These are phyloP conservation scores for Gambusia holbrooki DNA, from an alignment of 2,113 vertebrate genomes.

Conservation along the genomic window DNA sequence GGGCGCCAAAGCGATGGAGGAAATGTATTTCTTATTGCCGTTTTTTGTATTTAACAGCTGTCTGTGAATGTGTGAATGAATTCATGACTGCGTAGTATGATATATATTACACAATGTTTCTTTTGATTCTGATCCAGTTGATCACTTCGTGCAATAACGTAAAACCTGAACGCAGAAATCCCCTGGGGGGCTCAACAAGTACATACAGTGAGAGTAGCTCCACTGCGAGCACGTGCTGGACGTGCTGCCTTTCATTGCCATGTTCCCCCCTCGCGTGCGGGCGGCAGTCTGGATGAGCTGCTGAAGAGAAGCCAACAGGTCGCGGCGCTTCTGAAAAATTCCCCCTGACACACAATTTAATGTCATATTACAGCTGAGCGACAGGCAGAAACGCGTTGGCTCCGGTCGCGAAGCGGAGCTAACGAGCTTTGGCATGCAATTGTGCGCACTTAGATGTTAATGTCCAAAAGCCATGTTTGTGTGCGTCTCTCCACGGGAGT, in stretches of 20 bases:
- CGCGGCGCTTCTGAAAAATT: background rate
- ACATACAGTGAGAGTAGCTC: too few relatives aligned
- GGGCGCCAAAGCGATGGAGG: too few relatives aligned
- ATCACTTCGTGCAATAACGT: too few relatives aligned
- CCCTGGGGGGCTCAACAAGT: too few relatives aligned
- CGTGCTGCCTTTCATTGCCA: background rate
- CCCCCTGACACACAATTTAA: constrained; percentile 4
- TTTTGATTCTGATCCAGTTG: too few relatives aligned
- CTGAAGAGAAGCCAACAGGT: background rate
- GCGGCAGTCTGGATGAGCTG: background rate
- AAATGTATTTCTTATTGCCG: too few relatives aligned
- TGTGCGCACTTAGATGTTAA: constrained; percentile 2
- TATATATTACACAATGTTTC: too few relatives aligned
- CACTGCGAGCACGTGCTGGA: background rate
- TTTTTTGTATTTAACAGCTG: too few relatives aligned
- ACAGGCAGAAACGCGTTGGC: background rate
- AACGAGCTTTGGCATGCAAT: constrained; percentile 1
- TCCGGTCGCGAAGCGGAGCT: background rate
- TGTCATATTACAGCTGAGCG: background rate
- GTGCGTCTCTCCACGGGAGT: background rate
- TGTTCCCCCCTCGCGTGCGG: background rate
- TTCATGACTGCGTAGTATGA: too few relatives aligned
- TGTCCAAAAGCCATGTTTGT: background rate
- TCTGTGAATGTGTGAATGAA: too few relatives aligned
- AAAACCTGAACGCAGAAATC: too few relatives aligned